Percentiles rank a stretch among this genome's conserved stretches.
phyloP scores from a whole-genome alignment of 1,140 invertebrate species.

The Elymnias hypermnestra region DNA sequence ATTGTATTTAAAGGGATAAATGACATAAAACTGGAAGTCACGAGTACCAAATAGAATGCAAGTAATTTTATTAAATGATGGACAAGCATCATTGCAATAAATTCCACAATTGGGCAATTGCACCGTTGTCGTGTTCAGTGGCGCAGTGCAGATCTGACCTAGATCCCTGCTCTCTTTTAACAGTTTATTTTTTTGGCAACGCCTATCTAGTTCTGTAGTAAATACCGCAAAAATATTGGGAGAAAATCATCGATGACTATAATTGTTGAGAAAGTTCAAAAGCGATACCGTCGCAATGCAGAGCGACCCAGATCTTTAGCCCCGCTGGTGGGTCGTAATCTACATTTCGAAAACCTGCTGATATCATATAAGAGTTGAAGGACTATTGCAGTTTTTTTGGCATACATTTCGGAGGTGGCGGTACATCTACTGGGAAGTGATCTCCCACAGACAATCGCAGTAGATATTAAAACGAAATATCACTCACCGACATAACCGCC shows the following conservation, averaged over 20 bases:
- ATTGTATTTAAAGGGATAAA: no score
- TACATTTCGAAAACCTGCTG: constrained; percentile 1
- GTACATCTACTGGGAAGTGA: no score
- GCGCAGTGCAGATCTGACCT: constrained; percentile 51
- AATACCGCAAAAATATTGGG: no score
- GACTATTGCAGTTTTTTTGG: constrained; percentile 2
- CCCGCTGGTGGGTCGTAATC: background rate
- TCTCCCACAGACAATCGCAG: no score
- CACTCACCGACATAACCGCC: no score
- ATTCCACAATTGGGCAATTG: constrained; percentile 9
- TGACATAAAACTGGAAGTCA: no score
- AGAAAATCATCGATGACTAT: constrained; percentile 6
- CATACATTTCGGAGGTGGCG: no score
- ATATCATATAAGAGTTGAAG: no score
- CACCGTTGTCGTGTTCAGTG: constrained; percentile 5
- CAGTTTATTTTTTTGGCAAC: background rate
- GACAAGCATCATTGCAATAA: background rate
- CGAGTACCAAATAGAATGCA: no score
- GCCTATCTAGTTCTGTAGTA: no score
- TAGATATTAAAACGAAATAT: no score
- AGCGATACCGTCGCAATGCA: constrained; percentile 16
- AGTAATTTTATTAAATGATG: no score
- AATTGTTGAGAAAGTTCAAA: background rate
- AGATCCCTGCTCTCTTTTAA: constrained; percentile 23
- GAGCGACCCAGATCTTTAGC: constrained; percentile 20